A percentile compares a stretch with the other conserved stretches of the same genome.
Conservation (phyloP, 2,797 vertebrate species). For the Florisuga fusca region DNA sequence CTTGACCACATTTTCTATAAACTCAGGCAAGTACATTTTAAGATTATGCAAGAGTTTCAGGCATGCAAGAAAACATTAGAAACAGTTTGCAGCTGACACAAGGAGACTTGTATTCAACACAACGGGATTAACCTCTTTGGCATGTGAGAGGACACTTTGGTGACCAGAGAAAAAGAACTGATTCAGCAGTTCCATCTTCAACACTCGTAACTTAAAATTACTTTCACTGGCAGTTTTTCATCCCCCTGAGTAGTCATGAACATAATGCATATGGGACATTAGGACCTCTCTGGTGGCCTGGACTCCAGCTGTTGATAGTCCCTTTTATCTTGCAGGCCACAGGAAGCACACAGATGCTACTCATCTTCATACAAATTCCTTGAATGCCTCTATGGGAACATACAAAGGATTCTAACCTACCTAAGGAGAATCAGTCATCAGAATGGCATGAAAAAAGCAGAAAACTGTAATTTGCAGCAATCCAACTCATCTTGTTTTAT, state of each 20-base stretch:
- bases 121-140: not conserved
- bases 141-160: not conserved
- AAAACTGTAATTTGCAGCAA: not conserved
- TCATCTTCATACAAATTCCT: not conserved
- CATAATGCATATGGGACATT: not conserved
- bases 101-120: not conserved
- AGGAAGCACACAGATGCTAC: not conserved
- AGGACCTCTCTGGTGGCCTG: not conserved
- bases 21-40: not conserved
- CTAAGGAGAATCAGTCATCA: not conserved
- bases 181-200: slow-evolving; percentile 20
- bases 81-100: not conserved
- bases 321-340: not conserved
- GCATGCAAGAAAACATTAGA: not conserved
- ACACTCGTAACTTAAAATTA: not conserved
- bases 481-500: not conserved
- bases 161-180: not conserved
- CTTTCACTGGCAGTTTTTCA: not conserved
- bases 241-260: not conserved
- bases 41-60: not conserved
- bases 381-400: not conserved
- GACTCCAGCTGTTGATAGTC: not conserved
- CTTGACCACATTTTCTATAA: not conserved
- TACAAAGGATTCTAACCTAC: not conserved
- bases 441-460: not conserved